phyloP scores from a whole-genome alignment of 92 coral and sea anemone genomes.

The Parazoanthus darwini region DNA sequence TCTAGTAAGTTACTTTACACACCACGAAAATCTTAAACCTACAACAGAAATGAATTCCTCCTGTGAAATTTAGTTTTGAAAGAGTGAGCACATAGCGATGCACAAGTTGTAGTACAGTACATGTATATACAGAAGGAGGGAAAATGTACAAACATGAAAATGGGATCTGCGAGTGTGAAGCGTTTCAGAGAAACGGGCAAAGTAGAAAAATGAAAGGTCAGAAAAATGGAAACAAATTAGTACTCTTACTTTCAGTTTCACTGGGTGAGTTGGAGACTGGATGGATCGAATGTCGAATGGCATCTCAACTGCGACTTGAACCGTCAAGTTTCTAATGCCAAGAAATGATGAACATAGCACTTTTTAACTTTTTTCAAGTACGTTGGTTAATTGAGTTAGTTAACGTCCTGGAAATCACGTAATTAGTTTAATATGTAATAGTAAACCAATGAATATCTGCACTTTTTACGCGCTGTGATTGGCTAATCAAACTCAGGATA shows the following conservation, averaged over 20 bases:
- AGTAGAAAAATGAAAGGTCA: background rate
- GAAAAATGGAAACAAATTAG: background rate
- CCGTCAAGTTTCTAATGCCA: conserved; percentile 54
- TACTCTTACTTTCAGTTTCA: conserved; percentile 71
- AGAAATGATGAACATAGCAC: background rate
- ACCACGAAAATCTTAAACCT: no score
- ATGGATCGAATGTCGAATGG: conserved; percentile 94
- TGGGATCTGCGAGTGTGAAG: background rate
- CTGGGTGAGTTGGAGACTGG: conserved; percentile 74
- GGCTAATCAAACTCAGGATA: no score
- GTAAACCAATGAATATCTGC: no score
- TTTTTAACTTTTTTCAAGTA: background rate
- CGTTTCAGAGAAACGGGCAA: background rate
- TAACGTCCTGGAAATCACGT: no score
- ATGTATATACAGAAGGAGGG: no score
- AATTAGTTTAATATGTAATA: no score
- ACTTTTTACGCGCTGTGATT: no score
- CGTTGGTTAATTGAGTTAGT: background rate
- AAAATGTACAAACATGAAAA: background rate
- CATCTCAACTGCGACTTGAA: conserved; percentile 95
- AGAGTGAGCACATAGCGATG: no score
- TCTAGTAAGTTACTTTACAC: no score
- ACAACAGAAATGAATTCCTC: no score
- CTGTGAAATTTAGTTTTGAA: no score
- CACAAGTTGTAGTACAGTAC: no score